Percentiles rank a stretch among this genome's conserved stretches.
Evolutionary conservation across 2,113 vertebrate genomes (phyloP).

Genomic region (Eulacestoma nigropectus): DNA sequence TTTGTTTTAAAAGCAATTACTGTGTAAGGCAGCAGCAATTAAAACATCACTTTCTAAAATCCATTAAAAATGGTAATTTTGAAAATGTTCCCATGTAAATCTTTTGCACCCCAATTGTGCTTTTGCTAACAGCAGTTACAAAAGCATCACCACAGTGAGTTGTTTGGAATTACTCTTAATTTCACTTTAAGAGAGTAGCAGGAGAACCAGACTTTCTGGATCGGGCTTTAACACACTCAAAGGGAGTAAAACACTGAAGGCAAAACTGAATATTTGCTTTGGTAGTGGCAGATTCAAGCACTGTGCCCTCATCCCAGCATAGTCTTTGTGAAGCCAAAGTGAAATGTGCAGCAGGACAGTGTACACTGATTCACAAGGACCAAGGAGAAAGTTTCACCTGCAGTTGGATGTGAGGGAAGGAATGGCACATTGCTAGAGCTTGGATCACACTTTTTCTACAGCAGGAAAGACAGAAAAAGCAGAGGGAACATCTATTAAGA

Average conservation of each 20-base stretch:
- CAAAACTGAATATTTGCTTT: background rate
- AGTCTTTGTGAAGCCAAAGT: background rate
- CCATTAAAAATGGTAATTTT: background rate
- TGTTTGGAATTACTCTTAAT: background rate
- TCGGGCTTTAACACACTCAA: background rate
- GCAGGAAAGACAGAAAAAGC: background rate
- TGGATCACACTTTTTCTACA: background rate
- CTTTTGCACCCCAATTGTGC: background rate
- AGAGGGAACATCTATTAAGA: background rate
- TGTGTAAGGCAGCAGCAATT: background rate
- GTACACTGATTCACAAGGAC: background rate
- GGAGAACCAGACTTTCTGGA: background rate
- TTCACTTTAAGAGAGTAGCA: background rate
- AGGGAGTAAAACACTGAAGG: background rate
- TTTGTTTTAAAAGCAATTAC: background rate
- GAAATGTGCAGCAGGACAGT: background rate
- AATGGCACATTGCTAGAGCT: background rate
- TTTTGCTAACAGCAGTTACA: background rate
- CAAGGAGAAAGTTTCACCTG: background rate
- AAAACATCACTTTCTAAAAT: background rate
- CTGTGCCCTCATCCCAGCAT: background rate
- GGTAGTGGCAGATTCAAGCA: background rate
- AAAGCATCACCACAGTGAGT: background rate
- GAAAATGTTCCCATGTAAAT: background rate
- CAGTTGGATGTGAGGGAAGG: background rate